Evolutionary conservation across 2,797 vertebrate species (phyloP).

Genomic region (Helicolenus hilgendorfi): DNA sequence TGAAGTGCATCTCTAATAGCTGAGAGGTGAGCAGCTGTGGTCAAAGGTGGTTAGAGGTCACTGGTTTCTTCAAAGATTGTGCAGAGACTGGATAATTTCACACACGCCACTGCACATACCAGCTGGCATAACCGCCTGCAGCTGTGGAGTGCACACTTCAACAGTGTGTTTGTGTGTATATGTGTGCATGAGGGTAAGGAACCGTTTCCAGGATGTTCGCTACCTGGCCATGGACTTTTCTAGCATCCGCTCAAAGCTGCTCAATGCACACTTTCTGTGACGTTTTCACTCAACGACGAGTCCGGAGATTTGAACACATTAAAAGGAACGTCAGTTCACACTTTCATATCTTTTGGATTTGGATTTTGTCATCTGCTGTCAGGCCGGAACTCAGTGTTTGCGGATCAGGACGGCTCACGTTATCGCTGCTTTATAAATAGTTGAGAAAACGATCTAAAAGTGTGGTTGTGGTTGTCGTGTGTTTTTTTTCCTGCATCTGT

Average conservation of each 20-base stretch:
- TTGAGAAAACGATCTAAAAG: not conserved
- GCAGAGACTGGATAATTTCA: conserved; percentile 8
- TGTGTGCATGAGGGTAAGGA: not conserved
- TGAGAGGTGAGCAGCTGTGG: conserved; percentile 29
- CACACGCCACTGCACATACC: conserved; percentile 1
- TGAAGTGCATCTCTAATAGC: conserved; percentile 1
- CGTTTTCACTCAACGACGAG: not conserved
- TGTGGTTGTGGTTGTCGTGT: not conserved
- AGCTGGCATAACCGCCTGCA: conserved; percentile 41
- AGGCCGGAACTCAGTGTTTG: not conserved
- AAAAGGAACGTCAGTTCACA: not conserved
- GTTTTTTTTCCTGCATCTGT: not conserved
- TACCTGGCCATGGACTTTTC: conserved; percentile 23
- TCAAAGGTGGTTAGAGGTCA: conserved; percentile 34
- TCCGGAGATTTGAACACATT: conserved; percentile 38
- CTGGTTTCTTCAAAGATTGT: conserved; percentile 6
- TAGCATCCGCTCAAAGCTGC: not conserved
- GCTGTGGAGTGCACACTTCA: conserved; percentile 15
- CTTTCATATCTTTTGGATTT: conserved; percentile 25
- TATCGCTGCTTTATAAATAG: not conserved
- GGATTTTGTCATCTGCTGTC: conserved; percentile 5
- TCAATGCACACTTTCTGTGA: not conserved
- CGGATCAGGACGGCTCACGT: not conserved
- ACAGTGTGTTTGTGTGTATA: not conserved
- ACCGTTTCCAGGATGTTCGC: not conserved